phyloP scores from a whole-genome alignment of 2,797 vertebrate genomes.

The Corythornis leucogaster region DNA sequence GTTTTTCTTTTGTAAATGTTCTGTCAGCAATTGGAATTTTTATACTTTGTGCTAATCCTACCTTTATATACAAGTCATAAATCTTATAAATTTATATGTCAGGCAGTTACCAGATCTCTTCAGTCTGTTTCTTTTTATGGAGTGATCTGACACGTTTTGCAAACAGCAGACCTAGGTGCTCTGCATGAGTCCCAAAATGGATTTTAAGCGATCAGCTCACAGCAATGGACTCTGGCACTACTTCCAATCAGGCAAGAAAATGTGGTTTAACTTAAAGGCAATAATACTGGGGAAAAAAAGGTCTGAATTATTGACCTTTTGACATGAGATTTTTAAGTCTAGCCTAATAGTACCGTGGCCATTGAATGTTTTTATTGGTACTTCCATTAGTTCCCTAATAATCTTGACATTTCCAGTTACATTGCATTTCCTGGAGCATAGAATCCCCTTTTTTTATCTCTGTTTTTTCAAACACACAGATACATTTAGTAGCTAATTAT shows the following conservation, averaged over 20 bases:
- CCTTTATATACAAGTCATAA: conserved; percentile 61
- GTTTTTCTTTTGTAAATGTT: not conserved
- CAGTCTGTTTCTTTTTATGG: conserved; percentile 67
- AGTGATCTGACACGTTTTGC: conserved; percentile 44
- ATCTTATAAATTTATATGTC: conserved; percentile 58
- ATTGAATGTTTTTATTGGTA: conserved; percentile 34
- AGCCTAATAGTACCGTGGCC: not conserved
- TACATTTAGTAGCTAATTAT: not conserved
- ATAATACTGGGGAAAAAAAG: not conserved
- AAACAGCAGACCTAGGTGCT: conserved; percentile 47
- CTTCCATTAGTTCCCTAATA: conserved; percentile 6
- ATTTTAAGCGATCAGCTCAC: conserved; percentile 32
- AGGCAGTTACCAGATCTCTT: conserved; percentile 55
- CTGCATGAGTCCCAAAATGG: conserved; percentile 32
- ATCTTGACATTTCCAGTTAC: not conserved
- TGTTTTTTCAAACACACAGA: not conserved
- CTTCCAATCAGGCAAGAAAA: conserved; percentile 27
- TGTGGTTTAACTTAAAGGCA: conserved; percentile 45
- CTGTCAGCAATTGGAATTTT: conserved; percentile 43
- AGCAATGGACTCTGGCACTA: conserved; percentile 35
- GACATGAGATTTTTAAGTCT: conserved; percentile 20
- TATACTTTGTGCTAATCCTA: conserved; percentile 54
- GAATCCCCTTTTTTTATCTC: not conserved
- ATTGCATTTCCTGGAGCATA: not conserved
- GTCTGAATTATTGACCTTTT: conserved; percentile 48